These are phyloP conservation scores for Crypturellus undulatus DNA, from an alignment of 2,113 vertebrate species.

Conservation along the genomic window DNA sequence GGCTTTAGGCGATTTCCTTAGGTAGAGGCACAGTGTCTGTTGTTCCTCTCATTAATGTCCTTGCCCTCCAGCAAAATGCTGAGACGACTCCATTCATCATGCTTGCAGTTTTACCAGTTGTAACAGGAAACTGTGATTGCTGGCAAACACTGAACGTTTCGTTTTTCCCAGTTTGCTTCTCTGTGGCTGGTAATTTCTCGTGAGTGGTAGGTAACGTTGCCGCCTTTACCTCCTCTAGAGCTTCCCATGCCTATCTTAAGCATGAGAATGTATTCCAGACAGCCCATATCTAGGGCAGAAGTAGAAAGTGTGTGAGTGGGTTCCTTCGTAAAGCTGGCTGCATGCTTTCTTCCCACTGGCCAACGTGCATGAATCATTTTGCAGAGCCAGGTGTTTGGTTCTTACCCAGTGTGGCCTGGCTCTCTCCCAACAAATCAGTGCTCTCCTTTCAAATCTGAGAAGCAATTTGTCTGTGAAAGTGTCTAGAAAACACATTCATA, in stretches of 20 bases:
- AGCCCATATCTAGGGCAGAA: neutral
- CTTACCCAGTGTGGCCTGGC: neutral
- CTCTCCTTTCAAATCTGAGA: slow-evolving; percentile 14
- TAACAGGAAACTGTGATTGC: neutral
- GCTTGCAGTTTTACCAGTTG: neutral
- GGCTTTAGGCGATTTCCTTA: neutral
- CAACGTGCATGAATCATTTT: neutral
- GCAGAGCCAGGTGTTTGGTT: neutral
- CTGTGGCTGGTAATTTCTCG: neutral
- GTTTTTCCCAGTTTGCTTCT: neutral
- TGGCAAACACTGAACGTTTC: neutral
- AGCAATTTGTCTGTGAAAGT: neutral
- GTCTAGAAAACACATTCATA: neutral
- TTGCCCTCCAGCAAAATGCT: neutral
- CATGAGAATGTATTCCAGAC: neutral
- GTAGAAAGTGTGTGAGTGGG: neutral
- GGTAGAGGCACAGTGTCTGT: neutral
- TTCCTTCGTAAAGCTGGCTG: neutral
- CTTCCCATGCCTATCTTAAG: neutral
- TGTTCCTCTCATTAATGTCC: neutral
- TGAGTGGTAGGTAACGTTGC: rapidly evolving
- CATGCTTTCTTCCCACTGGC: neutral
- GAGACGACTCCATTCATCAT: neutral
- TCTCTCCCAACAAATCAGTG: neutral
- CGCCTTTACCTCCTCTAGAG: neutral